Evolutionary conservation across 2,888 invertebrate species (phyloP).

Genomic region (Panopea generosa): DNA sequence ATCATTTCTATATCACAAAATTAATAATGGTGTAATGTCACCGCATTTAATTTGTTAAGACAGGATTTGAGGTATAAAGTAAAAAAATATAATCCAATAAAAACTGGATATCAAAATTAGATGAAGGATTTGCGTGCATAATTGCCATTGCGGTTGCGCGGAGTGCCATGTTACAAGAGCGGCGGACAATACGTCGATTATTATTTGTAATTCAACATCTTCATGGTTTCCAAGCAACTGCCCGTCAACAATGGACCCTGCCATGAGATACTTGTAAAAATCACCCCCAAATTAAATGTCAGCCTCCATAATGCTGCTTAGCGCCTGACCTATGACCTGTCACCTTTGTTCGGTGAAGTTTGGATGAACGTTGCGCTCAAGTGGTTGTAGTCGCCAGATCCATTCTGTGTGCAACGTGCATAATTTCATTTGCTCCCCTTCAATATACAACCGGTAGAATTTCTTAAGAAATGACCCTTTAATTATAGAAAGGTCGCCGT

Average conservation of each 20-base stretch:
- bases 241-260: slow-evolving; percentile 22
- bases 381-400: too few relatives aligned
- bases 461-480: background rate
- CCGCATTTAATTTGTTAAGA: too few relatives aligned
- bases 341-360: slow-evolving; percentile 16
- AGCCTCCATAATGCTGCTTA: slow-evolving; percentile 17
- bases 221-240: slow-evolving; percentile 40
- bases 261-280: slow-evolving; percentile 41
- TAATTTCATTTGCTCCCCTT: background rate
- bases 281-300: slow-evolving; percentile 43
- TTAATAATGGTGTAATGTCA: too few relatives aligned
- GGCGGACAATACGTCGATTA: slow-evolving; percentile 9
- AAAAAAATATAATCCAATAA: too few relatives aligned
- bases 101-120: background rate
- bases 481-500: too few relatives aligned
- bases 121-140: background rate
- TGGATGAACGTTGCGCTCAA: background rate
- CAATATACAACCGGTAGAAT: too few relatives aligned
- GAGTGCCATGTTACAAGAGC: too few relatives aligned
- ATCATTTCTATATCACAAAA: too few relatives aligned
- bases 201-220: slow-evolving; percentile 28
- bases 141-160: background rate
- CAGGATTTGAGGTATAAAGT: too few relatives aligned
- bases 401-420: background rate
- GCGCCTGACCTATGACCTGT: slow-evolving; percentile 15